phyloP scores from a whole-genome alignment of 2,888 invertebrate genomes.

The Stramonita haemastoma region DNA sequence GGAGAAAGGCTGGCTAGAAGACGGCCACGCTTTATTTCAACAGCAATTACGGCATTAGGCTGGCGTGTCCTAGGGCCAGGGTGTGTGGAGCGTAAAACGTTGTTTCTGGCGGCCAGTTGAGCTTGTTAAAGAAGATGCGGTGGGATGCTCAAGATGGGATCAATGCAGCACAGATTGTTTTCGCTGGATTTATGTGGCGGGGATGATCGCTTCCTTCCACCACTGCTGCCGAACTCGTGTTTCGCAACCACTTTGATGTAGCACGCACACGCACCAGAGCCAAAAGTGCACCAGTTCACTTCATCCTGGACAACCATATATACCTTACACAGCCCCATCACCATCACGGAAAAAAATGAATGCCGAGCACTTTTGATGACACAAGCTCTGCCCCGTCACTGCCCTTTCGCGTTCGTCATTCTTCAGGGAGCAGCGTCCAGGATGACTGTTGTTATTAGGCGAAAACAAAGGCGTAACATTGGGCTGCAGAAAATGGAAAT shows the following conservation, averaged over 20 bases:
- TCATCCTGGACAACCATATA: not conserved
- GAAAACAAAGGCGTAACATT: not conserved
- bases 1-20: not conserved
- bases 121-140: not conserved
- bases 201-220: not conserved
- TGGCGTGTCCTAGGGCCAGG: not conserved
- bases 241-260: not conserved
- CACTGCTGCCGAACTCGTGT: not conserved
- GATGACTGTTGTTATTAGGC: not conserved
- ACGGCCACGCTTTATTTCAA: not conserved
- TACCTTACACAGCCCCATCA: not conserved
- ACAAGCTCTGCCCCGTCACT: not conserved
- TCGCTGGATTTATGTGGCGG: not conserved
- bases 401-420: not conserved
- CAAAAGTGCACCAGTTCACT: not conserved
- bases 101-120: not conserved
- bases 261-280: not conserved
- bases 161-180: constrained; percentile 10
- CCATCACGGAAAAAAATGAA: too few species aligned
- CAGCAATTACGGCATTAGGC: not conserved
- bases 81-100: not conserved
- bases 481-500: not conserved
- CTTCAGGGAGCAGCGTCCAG: too few species aligned
- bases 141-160: not conserved
- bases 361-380: too few species aligned